Base-by-base conservation (phyloP, 2,797 vertebrate genomes). In the Poliocrania exsul region DNA sequence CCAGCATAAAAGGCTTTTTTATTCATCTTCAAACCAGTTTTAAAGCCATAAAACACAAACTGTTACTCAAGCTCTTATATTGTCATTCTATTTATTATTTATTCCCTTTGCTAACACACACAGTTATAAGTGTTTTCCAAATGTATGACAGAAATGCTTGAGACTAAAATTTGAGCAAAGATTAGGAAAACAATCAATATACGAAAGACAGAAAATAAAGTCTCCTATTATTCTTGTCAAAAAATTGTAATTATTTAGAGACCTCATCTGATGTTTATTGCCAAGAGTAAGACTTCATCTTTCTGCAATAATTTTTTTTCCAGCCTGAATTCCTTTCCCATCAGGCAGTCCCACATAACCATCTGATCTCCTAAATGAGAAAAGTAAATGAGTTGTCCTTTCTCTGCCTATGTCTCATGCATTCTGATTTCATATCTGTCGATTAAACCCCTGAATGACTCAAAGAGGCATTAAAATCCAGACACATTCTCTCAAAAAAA, bases 1-100 rank as follows among this genome's bases (percentile, higher is more conserved):
- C 92, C 81, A 80, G 56, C 89, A 96, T 85, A 93, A 96, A 96
- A 94, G 95, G 89, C 93, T 93, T 93, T 91, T 69, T 74, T 92
- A 79, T 92, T 88, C 90, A 65, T 78, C 69, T 58, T 74, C 82
- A 94, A 77, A 78, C 25, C 77, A 81, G 72, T 66, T 95, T 94
- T 94, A 96, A 96, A 94, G 79, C 90, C 69, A 83, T 53, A 96
- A 50, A 94, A 85, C 65, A 72, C 3, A 28, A 89, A 90, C 42
- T 31, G 53, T 81, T 91, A 57, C 46, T 74, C 65, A 40, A 77
- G 92, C 64, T 80, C 62, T 83, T 94, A 80, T 25, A 61, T 29
- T 87, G 81, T 71, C 38, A 42, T 88, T 93, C 69, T 91, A 62
- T 95, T 95, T 95, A 83, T 87, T 87, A 74, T 87, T 87, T 96